Evolutionary conservation across 2,888 invertebrate genomes (phyloP).

Genomic region (Apomyelois bistriatella): DNA sequence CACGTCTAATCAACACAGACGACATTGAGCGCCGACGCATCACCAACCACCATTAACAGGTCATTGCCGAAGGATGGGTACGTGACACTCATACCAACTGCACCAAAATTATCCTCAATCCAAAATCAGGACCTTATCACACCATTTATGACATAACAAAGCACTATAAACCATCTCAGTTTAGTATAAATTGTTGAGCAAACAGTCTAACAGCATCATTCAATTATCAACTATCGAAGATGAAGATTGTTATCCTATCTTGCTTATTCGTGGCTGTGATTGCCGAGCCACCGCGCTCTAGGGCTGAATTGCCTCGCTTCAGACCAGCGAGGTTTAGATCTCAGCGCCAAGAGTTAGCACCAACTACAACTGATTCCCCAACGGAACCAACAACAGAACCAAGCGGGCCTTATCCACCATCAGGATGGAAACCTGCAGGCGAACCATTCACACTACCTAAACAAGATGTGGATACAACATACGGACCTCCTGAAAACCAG

Average conservation of each 20-base stretch:
- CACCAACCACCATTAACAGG: slow-evolving; percentile 32
- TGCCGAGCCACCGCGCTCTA: slow-evolving; percentile 69
- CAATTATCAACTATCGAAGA: slow-evolving; percentile 35
- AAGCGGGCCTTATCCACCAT: slow-evolving; percentile 52
- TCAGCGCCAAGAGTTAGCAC: slow-evolving; percentile 67
- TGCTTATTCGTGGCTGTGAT: slow-evolving; percentile 44
- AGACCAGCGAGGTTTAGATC: slow-evolving; percentile 66
- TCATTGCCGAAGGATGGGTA: slow-evolving; percentile 52
- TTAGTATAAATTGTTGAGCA: slow-evolving; percentile 46
- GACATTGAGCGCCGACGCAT: slow-evolving; percentile 12
- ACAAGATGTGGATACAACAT: slow-evolving; percentile 29
- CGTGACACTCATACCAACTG: slow-evolving; percentile 44
- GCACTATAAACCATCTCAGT: slow-evolving; percentile 48
- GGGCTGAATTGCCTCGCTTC: slow-evolving; percentile 70
- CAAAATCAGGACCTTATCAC: slow-evolving; percentile 30
- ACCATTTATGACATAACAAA: slow-evolving; percentile 63
- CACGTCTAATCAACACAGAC: slow-evolving; percentile 18
- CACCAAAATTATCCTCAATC: slow-evolving; percentile 40
- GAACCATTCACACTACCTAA: slow-evolving; percentile 52
- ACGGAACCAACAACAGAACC: slow-evolving; percentile 56
- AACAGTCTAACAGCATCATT: slow-evolving; percentile 38
- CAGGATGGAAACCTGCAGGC: slow-evolving; percentile 67
- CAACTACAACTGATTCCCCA: slow-evolving; percentile 63
- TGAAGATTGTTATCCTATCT: slow-evolving; percentile 56
- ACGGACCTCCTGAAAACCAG: slow-evolving; percentile 45